Evolutionary conservation across 1,140 invertebrate species (phyloP).

Genomic region (Lasioglossum baleicum): DNA sequence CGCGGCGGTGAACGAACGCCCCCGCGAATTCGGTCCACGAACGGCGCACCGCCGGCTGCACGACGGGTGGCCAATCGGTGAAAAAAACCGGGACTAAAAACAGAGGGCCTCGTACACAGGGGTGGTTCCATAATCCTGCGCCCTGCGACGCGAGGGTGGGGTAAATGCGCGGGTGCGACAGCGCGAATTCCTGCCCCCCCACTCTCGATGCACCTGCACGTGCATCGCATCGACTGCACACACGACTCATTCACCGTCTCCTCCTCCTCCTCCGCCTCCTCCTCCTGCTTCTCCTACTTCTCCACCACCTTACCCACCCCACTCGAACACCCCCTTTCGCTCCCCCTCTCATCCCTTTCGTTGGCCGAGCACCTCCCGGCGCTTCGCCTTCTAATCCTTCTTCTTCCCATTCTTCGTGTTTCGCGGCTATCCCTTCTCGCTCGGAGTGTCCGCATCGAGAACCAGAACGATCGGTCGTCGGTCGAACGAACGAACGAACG

Average conservation of each 20-base stretch:
- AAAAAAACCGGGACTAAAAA: conserved; percentile 67
- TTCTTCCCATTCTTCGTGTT: conserved; percentile 20
- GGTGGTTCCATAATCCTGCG: conserved; percentile 72
- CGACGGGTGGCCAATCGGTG: conserved; percentile 65
- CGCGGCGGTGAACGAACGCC: conserved; percentile 53
- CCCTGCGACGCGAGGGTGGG: conserved; percentile 61
- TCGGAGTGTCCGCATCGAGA: too few relatives aligned
- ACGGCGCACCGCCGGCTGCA: conserved; percentile 57
- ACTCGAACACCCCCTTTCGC: not conserved
- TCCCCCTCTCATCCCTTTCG: not conserved
- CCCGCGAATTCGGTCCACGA: conserved; percentile 64
- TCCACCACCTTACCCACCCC: not conserved
- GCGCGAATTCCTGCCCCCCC: conserved; percentile 65
- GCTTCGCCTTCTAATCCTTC: conserved; percentile 36
- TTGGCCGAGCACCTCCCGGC: not conserved
- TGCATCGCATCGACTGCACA: conserved; percentile 59
- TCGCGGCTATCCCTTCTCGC: not conserved
- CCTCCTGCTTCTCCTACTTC: not conserved
- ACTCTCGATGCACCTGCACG: conserved; percentile 65
- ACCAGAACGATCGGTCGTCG: too few relatives aligned
- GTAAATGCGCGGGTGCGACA: conserved; percentile 68
- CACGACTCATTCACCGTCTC: conserved; percentile 39
- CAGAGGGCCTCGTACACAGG: conserved; percentile 63
- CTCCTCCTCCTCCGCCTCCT: conserved; percentile 15
- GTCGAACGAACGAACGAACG: too few relatives aligned